These are phyloP conservation scores for Caenorhabditis afra DNA, from an alignment of 2,888 invertebrate genomes.

Conservation along the genomic window DNA sequence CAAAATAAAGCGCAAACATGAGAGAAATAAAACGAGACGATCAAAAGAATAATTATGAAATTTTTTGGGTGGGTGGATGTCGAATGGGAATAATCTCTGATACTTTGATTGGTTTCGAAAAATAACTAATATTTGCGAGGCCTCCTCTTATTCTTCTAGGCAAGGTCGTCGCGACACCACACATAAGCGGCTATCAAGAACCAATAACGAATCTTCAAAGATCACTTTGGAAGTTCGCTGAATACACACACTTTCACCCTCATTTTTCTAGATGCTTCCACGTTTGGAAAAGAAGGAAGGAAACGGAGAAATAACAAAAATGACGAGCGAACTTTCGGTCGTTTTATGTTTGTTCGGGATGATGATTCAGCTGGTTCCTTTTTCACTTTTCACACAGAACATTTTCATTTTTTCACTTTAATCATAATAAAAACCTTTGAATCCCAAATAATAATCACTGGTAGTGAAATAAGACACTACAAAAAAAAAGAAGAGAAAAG, in stretches of 20 bases:
- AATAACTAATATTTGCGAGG: no score
- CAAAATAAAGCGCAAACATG: neutral
- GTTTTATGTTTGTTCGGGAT: slow-evolving; percentile 12
- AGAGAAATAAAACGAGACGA: neutral
- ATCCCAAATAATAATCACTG: slow-evolving; percentile 2
- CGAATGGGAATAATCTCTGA: slow-evolving; percentile 16
- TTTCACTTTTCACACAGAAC: neutral
- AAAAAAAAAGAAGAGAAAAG: no score
- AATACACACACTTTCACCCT: slow-evolving; percentile 15
- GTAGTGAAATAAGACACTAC: neutral
- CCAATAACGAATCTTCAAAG: slow-evolving; percentile 28
- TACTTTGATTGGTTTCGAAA: slow-evolving; percentile 11
- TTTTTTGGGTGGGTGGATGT: neutral
- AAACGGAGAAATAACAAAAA: neutral
- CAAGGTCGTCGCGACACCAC: slow-evolving; percentile 1
- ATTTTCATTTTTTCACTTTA: neutral
- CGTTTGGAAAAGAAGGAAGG: neutral
- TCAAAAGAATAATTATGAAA: neutral
- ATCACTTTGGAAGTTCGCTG: slow-evolving; percentile 5
- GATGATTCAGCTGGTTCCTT: slow-evolving; percentile 33
- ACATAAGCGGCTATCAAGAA: slow-evolving; percentile 11
- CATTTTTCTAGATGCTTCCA: neutral
- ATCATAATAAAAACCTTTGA: neutral
- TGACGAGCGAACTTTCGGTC: neutral
- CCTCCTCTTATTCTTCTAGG: no score